Base-by-base conservation (phyloP, 1,140 invertebrate species). In the Achroia grisella region DNA sequence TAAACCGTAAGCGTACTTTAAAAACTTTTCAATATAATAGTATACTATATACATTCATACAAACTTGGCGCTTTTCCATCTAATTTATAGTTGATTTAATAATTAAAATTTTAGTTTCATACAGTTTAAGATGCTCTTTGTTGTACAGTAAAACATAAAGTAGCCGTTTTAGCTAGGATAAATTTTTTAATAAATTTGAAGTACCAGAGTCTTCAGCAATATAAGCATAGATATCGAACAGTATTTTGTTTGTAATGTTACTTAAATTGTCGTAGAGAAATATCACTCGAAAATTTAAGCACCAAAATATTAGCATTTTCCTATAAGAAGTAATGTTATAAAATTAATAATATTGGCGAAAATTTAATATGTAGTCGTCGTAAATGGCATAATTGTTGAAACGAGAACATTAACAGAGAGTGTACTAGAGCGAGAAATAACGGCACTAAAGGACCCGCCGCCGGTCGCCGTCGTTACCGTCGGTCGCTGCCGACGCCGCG, bases 121-220 rank as follows among this genome's bases (percentile, higher is more conserved):
- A 67, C 62, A 50, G 53, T 61, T 66, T 73, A 81, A 76, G 72
- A 76, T 35, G 57, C 61, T 71, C 68, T 78, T 71, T 59, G 62
- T 81, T 85, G 79, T 85, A 83, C 81, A 85, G 78, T 76, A 71
- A 78, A 55, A 74, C 62, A 70, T 80, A 75, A 74, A 57, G 68
- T 81, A 83, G 81, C 73, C 57, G 63, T 78, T 71, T 73, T 85
- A 85, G 81, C 77, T 85, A 85, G 81, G 79, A 56, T 79, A 82
- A 75, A 66, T 71, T 80, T 83, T 78, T 71, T 71, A 85, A 84
- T 73, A 69, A 79, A 81, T 75, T 78, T 64, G 61, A 65, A 76
- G 62, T 73, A 73, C 59, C 62, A 48, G 41, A 63, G 53, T 71
- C 54, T 65, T 71, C 72, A 62, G 65, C 70, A 76, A 71, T 74